Base-by-base conservation (phyloP, 2,888 invertebrate genomes). In the Xanthorhoe designata region DNA sequence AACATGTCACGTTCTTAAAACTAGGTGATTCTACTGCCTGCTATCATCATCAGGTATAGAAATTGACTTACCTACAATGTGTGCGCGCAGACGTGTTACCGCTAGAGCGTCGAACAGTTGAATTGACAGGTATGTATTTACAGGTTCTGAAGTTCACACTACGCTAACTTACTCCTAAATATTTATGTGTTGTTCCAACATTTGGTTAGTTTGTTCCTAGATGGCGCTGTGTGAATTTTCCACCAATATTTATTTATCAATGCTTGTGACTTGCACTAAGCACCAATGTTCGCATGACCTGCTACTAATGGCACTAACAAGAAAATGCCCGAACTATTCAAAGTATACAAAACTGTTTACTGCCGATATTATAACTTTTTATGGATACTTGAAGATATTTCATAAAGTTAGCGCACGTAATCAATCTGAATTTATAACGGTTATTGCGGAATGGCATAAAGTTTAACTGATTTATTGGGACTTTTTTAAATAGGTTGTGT, bases 311-410 rank as follows among this genome's bases (percentile, higher is more conserved):
- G 75, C 65, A 77, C 79, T 81, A 81, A 78, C 73, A 75, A 74
- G 79, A 78, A 77, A 76, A 79, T 75, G 75, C 75, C 64, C 64
- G 62, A 70, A 79, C 79, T 80, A 78, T 79, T 80, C 70, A 69
- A 72, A 72, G 60, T 75, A 72, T 56, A 68, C 57, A 66, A 66
- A 72, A 66, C 66, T 61, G 64, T 72, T 71, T 71, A 74, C 64
- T 64, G 61, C 65, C 59, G 53, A 68, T 72, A 68, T 71, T 61
- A 70, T 66, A 71, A 71, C 68, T 67, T 70, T 70, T 70, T 69
- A 67, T 65, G 57, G 67, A 67, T 68, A 72, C 69, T 74, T 65
- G 67, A 68, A 64, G 66, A 60, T 64, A 66, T 65, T 64, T 70
- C 61, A 68, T 64, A 57, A 69, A 72, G 64, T 68, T 68, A 49